Evolutionary conservation across 2,113 vertebrate species (phyloP).

Genomic region (Psammodynastes pulverulentus): DNA sequence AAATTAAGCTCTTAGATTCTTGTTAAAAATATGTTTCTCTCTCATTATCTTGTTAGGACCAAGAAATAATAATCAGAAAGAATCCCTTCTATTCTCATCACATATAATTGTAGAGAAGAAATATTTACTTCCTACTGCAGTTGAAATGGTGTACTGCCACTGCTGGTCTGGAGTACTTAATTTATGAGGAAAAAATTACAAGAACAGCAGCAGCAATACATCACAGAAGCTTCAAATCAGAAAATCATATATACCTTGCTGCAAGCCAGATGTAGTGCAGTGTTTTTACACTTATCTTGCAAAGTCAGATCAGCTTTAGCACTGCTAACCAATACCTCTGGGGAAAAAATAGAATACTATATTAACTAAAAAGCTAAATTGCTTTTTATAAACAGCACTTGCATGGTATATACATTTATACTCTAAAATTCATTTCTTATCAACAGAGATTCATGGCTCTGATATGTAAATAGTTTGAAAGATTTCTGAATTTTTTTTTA

Average conservation of each 20-base stretch:
- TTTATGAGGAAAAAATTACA: not conserved
- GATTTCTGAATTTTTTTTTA: not conserved
- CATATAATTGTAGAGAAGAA: not conserved
- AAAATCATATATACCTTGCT: conserved; percentile 82
- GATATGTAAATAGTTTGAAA: not conserved
- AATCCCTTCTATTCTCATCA: not conserved
- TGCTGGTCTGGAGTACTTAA: not conserved
- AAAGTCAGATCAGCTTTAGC: conserved; percentile 96
- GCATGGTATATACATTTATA: not conserved
- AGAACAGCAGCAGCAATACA: conserved; percentile 21
- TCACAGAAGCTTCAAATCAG: not conserved
- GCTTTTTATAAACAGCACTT: not conserved
- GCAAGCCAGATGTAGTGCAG: conserved; percentile 96
- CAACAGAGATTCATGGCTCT: not conserved
- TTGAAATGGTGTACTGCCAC: not conserved
- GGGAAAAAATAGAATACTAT: conserved; percentile 44
- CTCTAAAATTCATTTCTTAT: not conserved
- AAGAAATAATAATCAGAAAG: not conserved
- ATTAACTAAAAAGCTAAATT: conserved; percentile 50
- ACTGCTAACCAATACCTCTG: conserved; percentile 97
- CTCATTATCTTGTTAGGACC: not conserved
- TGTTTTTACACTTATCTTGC: conserved; percentile 94
- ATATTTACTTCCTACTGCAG: not conserved
- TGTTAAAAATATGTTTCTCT: not conserved
- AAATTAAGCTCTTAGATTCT: not conserved